Evolutionary conservation across 2,113 vertebrate species (phyloP).

Genomic region (Cynopterus brachyotis): DNA sequence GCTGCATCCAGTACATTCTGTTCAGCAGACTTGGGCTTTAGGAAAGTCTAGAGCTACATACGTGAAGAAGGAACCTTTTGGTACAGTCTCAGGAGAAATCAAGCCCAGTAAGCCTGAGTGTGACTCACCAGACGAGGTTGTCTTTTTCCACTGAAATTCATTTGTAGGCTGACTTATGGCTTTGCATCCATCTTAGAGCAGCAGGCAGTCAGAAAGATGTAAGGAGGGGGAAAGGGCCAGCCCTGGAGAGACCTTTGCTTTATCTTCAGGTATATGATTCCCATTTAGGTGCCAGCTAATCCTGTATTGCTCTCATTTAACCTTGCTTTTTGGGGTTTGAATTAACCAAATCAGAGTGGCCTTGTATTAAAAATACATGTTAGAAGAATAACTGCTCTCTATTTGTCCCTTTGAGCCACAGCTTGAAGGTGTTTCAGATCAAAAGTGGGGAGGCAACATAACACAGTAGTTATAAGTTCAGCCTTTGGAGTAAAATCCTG

Average conservation of each 20-base stretch:
- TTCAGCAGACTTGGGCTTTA: not conserved
- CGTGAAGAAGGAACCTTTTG: constrained; percentile 31
- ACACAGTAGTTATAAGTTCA: not conserved
- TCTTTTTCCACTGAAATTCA: constrained; percentile 72
- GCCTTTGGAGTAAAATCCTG: not conserved
- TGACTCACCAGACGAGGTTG: constrained; percentile 54
- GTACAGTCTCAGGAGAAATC: constrained; percentile 64
- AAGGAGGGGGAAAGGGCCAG: constrained; percentile 44
- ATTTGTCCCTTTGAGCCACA: constrained; percentile 27
- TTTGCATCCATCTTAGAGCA: constrained; percentile 60
- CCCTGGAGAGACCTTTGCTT: constrained; percentile 54
- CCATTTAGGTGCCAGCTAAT: constrained; percentile 48
- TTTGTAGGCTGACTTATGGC: constrained; percentile 53
- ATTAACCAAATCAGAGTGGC: constrained; percentile 34
- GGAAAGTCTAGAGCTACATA: not conserved
- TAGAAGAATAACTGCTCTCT: constrained; percentile 30
- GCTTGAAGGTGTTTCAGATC: constrained; percentile 18
- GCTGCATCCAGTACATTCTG: not conserved
- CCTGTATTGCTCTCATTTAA: constrained; percentile 54
- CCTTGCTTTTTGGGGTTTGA: constrained; percentile 53
- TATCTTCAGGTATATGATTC: constrained; percentile 61
- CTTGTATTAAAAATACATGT: constrained; percentile 57
- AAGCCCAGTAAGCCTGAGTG: constrained; percentile 50
- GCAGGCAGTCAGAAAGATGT: not conserved
- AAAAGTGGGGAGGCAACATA: constrained; percentile 4